Conservation (phyloP, 2,888 invertebrate genomes). For the Drosophila ezoana region DNA sequence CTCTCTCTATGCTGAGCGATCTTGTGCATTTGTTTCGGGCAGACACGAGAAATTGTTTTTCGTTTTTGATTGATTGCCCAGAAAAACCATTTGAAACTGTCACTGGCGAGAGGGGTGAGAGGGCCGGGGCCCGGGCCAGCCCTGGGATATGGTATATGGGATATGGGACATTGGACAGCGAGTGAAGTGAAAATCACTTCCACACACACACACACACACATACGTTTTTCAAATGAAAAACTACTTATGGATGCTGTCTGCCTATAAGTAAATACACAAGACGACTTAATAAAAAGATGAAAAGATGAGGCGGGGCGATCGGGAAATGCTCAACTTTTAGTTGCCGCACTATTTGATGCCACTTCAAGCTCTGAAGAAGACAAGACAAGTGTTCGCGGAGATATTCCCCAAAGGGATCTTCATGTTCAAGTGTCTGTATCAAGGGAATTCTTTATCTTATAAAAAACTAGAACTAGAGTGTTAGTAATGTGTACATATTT, state of each 20-base stretch:
- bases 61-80: slow-evolving; percentile 74
- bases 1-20: slow-evolving; percentile 42
- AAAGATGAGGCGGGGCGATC: neutral
- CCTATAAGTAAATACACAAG: slow-evolving; percentile 21
- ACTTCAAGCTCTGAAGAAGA: slow-evolving; percentile 13
- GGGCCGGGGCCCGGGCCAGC: neutral
- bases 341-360: slow-evolving; percentile 3
- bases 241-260: slow-evolving; percentile 56
- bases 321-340: slow-evolving; percentile 14
- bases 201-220: slow-evolving; percentile 35
- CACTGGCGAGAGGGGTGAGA: slow-evolving; percentile 34
- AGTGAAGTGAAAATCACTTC: slow-evolving; percentile 77
- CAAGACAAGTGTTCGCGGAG: slow-evolving; percentile 3
- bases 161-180: slow-evolving; percentile 25
- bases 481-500: too few species aligned
- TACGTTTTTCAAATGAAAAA: slow-evolving; percentile 68
- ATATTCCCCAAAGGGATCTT: too few species aligned
- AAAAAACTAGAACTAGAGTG: too few species aligned
- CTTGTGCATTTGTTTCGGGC: slow-evolving; percentile 51
- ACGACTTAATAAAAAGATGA: slow-evolving; percentile 57
- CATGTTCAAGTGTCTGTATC: too few species aligned
- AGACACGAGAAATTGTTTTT: slow-evolving; percentile 48
- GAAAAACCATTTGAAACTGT: slow-evolving; percentile 78
- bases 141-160: slow-evolving; percentile 4
- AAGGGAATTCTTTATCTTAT: too few species aligned